Percentiles rank a stretch among this genome's conserved stretches.
These are phyloP conservation scores for Ascidia mentula DNA, from an alignment of 23 tunicate species.

Conservation along the genomic window DNA sequence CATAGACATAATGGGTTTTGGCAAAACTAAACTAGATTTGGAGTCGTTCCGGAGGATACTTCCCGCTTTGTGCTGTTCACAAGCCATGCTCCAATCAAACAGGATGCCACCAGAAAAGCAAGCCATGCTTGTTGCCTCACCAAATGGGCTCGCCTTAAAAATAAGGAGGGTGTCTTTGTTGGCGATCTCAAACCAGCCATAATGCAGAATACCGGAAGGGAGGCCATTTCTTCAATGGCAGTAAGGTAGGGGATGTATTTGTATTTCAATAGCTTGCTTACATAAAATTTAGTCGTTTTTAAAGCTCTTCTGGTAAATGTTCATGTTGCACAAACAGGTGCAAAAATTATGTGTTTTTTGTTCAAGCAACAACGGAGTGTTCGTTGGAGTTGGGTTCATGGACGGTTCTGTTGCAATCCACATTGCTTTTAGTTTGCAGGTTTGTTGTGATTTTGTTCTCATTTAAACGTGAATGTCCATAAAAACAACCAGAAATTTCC, in stretches of 20 bases:
- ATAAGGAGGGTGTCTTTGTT: conserved; percentile 25
- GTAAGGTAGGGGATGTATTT: conserved; percentile 32
- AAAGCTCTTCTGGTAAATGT: too few species aligned
- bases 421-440: conserved; percentile 79
- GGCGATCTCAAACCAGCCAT: conserved; percentile 39
- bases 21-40: too few species aligned
- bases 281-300: too few species aligned
- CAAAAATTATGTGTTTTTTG: too few species aligned
- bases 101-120: conserved; percentile 21
- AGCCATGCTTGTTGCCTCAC: conserved; percentile 40
- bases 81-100: conserved; percentile 50
- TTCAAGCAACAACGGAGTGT: conserved; percentile 63
- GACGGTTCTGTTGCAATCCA: conserved; percentile 82
- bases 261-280: too few species aligned
- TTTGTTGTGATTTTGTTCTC: too few species aligned
- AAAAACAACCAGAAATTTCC: neutral
- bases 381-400: conserved; percentile 80
- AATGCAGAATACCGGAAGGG: conserved; percentile 52
- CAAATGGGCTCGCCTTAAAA: conserved; percentile 64
- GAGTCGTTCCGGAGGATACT: conserved; percentile 38
- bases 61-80: conserved; percentile 46
- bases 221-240: conserved; percentile 71
- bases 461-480: neutral
- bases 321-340: too few species aligned
- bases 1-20: neutral